phyloP scores from a whole-genome alignment of 2,113 vertebrate species.

The Pungitius pungitius region DNA sequence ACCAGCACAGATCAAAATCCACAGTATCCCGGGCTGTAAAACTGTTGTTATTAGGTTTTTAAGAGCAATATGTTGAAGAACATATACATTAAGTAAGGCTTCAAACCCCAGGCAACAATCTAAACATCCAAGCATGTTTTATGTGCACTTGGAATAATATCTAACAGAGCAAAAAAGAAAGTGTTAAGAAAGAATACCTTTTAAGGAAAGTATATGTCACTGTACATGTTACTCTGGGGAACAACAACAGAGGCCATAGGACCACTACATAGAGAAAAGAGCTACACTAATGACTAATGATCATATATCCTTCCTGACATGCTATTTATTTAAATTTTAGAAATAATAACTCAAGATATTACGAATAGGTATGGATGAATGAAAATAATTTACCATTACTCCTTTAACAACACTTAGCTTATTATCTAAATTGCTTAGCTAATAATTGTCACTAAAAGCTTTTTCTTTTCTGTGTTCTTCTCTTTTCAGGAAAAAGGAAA shows the following conservation, averaged over 20 bases:
- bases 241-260: not conserved
- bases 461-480: constrained; percentile 47
- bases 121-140: not conserved
- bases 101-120: not conserved
- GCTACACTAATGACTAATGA: not conserved
- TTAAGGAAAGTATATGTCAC: not conserved
- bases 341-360: not conserved
- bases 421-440: not conserved
- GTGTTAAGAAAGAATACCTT: not conserved
- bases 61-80: not conserved
- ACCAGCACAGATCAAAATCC: not conserved
- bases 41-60: not conserved
- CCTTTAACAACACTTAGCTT: not conserved
- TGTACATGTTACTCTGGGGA: not conserved
- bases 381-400: not conserved
- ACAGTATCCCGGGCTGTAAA: not conserved
- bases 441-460: constrained; percentile 11
- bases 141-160: constrained; percentile 8
- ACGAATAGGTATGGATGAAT: not conserved
- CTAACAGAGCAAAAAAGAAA: not conserved
- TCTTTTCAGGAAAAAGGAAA: constrained; percentile 91
- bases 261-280: not conserved
- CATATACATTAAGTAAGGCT: not conserved
- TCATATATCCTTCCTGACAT: not conserved
- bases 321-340: not conserved